Conservation (phyloP, 37 sponge, comb jelly and placozoan genomes). For the Aphrocallistes beatrix region DNA sequence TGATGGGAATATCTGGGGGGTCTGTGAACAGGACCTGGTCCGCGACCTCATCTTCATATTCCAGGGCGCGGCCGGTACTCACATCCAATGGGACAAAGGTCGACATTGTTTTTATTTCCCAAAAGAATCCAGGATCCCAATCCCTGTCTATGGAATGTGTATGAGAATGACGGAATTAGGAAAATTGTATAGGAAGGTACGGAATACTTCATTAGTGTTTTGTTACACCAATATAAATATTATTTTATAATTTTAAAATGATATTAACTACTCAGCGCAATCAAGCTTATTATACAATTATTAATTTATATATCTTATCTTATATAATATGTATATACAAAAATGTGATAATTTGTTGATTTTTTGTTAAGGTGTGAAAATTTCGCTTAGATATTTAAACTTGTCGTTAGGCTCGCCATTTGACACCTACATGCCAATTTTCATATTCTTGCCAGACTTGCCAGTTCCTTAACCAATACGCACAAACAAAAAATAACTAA, state of each 20-base stretch:
- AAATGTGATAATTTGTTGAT: neutral
- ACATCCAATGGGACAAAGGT: constrained; percentile 41
- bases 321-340: neutral
- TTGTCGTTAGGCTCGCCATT: too few species aligned
- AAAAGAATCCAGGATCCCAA: constrained; percentile 38
- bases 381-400: too few species aligned
- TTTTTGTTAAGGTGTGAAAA: neutral
- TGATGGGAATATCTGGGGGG: neutral
- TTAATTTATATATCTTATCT: too few species aligned
- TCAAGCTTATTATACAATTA: too few species aligned
- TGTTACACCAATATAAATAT: too few species aligned
- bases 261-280: too few species aligned
- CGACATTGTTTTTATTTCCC: constrained; percentile 23
- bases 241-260: too few species aligned
- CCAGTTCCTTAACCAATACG: neutral
- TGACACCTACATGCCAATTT: too few species aligned
- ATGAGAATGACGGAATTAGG: constrained; percentile 89
- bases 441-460: too few species aligned
- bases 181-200: constrained; percentile 69
- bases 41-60: constrained; percentile 82
- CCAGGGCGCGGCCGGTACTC: constrained; percentile 75
- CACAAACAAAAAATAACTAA: too few species aligned
- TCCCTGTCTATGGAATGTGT: constrained; percentile 42
- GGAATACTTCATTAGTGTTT: constrained; percentile 37
- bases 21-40: constrained; percentile 42